A percentile compares a stretch with the other conserved stretches of the same genome.
phyloP scores from a whole-genome alignment of 2,888 invertebrate genomes.

The Drosophila paramelanica region DNA sequence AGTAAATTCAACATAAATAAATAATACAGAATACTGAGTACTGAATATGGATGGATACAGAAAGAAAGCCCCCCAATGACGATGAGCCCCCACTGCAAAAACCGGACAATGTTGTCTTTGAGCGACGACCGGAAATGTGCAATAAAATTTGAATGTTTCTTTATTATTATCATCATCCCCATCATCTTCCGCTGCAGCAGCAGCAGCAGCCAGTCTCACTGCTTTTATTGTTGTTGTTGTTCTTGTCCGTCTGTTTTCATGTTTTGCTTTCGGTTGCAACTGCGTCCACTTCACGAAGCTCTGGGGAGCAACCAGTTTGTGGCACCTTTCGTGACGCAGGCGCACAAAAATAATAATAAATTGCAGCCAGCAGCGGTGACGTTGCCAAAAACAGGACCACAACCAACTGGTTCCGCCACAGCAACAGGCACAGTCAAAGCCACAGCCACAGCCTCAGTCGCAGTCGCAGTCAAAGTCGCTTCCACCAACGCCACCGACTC shows the following conservation, averaged over 20 bases:
- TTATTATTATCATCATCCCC: constrained; percentile 81
- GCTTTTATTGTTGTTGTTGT: constrained; percentile 37
- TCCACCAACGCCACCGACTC: constrained; percentile 38
- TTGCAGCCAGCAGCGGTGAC: constrained; percentile 69
- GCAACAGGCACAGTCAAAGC: constrained; percentile 19
- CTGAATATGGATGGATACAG: constrained; percentile 19
- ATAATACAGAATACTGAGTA: constrained; percentile 40
- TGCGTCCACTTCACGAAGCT: constrained; percentile 40
- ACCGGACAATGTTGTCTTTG: constrained; percentile 39
- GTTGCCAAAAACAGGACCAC: constrained; percentile 78
- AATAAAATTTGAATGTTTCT: constrained; percentile 83
- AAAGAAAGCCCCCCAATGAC: constrained; percentile 30
- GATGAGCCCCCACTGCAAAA: constrained; percentile 42
- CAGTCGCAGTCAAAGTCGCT: constrained; percentile 26
- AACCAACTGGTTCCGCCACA: constrained; percentile 48
- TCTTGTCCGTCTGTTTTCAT: constrained; percentile 48
- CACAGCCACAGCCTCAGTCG: constrained; percentile 10
- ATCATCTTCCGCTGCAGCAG: constrained; percentile 73
- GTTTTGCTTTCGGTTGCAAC: constrained; percentile 51
- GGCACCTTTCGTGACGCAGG: constrained; percentile 69
- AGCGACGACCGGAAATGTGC: constrained; percentile 81
- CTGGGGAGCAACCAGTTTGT: constrained; percentile 51
- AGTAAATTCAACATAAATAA: constrained; percentile 38
- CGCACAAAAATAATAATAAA: constrained; percentile 67
- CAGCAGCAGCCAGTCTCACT: constrained; percentile 49